These are phyloP conservation scores for Heloderma charlesbogerti DNA, from an alignment of 2,113 vertebrate genomes.

Conservation along the genomic window DNA sequence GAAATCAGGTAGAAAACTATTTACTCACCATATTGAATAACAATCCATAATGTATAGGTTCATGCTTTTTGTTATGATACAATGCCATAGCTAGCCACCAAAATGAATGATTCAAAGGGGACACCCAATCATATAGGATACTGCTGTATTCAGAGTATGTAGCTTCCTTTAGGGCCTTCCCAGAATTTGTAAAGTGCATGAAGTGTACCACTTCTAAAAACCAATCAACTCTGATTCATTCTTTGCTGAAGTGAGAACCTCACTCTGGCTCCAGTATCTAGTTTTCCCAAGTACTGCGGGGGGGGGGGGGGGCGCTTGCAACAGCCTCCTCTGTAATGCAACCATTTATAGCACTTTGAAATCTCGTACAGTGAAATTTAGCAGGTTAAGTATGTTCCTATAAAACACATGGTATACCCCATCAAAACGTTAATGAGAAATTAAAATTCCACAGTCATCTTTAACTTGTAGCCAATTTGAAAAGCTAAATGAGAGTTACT, in stretches of 20 bases:
- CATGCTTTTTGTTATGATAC: neutral
- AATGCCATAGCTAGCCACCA: neutral
- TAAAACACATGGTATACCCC: neutral
- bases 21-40: neutral
- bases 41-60: neutral
- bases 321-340: too few species aligned
- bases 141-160: neutral
- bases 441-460: neutral
- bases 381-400: neutral
- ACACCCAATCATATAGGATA: neutral
- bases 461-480: neutral
- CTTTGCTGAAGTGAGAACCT: neutral
- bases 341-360: neutral
- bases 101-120: neutral
- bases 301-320: too few species aligned
- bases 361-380: neutral
- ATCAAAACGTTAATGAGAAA: neutral
- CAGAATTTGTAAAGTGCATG: neutral
- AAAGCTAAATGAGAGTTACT: neutral
- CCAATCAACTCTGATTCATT: neutral
- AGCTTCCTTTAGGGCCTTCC: neutral
- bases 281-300: neutral
- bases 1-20: neutral
- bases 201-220: neutral
- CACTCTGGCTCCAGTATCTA: neutral